These are phyloP conservation scores for Dipodomys merriami DNA, from an alignment of 2,113 vertebrate genomes.

Conservation along the genomic window DNA sequence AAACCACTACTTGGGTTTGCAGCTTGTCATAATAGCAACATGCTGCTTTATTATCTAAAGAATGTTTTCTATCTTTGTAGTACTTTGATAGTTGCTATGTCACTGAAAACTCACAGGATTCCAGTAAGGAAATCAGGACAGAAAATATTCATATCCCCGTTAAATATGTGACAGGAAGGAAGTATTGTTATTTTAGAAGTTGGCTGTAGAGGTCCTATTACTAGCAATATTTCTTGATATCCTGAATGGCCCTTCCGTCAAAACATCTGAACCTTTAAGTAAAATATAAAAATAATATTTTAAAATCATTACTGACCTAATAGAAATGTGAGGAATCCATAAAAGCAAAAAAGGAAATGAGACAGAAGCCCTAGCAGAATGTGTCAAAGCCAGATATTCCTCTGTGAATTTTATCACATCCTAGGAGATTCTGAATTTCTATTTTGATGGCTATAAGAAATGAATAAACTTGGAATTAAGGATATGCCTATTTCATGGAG, in stretches of 20 bases:
- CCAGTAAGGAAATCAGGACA: neutral
- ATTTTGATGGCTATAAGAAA: neutral
- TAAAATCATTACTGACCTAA: neutral
- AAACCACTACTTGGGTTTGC: neutral
- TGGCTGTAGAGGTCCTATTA: slow-evolving; percentile 1
- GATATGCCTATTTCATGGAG: neutral
- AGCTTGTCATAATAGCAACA: slow-evolving; percentile 6
- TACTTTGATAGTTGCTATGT: slow-evolving; percentile 12
- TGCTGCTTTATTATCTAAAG: neutral
- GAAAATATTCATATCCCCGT: slow-evolving; percentile 44
- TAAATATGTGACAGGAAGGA: slow-evolving; percentile 36
- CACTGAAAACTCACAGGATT: neutral
- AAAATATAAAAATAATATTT: slow-evolving; percentile 47
- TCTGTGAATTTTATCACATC: slow-evolving; percentile 7
- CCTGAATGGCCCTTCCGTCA: neutral
- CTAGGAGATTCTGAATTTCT: slow-evolving; percentile 18
- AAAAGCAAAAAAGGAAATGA: neutral
- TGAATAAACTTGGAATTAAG: neutral
- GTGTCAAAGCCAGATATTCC: neutral
- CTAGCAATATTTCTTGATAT: neutral
- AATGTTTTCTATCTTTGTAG: neutral
- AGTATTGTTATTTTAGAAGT: slow-evolving; percentile 34
- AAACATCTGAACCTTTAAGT: slow-evolving; percentile 31
- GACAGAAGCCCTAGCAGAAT: slow-evolving; percentile 7
- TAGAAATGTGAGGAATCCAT: slow-evolving; percentile 5